phyloP scores from a whole-genome alignment of 2,113 vertebrate genomes.

The Gobio gobio region DNA sequence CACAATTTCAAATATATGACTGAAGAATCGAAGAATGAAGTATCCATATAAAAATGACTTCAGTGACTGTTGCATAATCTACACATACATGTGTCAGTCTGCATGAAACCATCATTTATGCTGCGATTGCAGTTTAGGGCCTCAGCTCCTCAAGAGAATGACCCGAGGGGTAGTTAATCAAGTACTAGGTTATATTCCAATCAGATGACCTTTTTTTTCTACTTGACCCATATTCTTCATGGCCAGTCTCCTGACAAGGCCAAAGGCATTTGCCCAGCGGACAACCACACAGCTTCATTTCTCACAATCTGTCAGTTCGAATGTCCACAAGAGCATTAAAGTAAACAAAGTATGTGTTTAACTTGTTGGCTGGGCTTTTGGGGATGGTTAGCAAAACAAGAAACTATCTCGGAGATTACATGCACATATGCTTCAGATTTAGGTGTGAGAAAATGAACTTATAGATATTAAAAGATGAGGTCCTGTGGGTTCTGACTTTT shows the following conservation, averaged over 20 bases:
- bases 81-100: background rate
- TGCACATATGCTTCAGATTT: background rate
- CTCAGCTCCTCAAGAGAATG: background rate
- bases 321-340: background rate
- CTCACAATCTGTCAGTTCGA: background rate
- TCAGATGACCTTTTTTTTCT: slow-evolving; percentile 9
- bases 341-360: background rate
- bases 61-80: background rate
- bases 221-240: slow-evolving; percentile 32
- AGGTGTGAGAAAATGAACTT: background rate
- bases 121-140: background rate
- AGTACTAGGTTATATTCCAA: background rate
- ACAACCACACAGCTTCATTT: slow-evolving; percentile 1
- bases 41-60: background rate
- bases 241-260: background rate
- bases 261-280: slow-evolving; percentile 5
- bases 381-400: background rate
- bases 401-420: background rate
- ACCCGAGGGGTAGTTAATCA: slow-evolving; percentile 19
- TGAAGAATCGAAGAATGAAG: too few relatives aligned
- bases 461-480: background rate
- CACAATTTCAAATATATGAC: too few relatives aligned
- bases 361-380: background rate
- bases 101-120: background rate
- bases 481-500: background rate